Percentiles rank a stretch among this genome's conserved stretches.
These are phyloP conservation scores for Tenthredo amoena DNA, from an alignment of 2,888 invertebrate genomes.

Conservation along the genomic window DNA sequence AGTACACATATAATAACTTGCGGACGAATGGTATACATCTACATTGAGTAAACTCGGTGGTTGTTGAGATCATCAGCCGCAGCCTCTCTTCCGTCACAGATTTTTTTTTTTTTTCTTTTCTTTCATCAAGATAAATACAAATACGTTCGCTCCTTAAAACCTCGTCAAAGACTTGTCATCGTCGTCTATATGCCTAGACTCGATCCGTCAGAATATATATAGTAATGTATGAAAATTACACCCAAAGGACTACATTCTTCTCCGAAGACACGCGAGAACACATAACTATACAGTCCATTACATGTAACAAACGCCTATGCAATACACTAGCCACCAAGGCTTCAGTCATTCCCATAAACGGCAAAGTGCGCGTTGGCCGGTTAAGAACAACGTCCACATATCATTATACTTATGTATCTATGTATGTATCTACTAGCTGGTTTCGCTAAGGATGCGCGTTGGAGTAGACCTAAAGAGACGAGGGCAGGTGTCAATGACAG, in stretches of 20 bases:
- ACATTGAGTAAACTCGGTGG: slow-evolving; percentile 36
- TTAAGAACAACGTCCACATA: slow-evolving; percentile 21
- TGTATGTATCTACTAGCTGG: background rate
- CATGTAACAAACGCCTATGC: slow-evolving; percentile 13
- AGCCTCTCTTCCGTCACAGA: slow-evolving; percentile 39
- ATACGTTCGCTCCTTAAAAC: background rate
- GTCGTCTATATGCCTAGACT: background rate
- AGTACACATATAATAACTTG: background rate
- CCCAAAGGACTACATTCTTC: slow-evolving; percentile 7
- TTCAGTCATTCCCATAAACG: slow-evolving; percentile 48
- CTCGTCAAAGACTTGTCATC: background rate
- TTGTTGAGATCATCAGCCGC: slow-evolving; percentile 44
- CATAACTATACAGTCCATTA: background rate
- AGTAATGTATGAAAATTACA: slow-evolving; percentile 3
- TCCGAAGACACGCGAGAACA: background rate
- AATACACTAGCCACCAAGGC: background rate
- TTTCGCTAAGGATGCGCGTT: slow-evolving; percentile 18
- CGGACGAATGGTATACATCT: background rate
- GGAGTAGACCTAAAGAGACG: background rate
- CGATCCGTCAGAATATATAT: background rate
- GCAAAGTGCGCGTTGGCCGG: slow-evolving; percentile 43
- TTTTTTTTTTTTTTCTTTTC: background rate
- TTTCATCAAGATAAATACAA: background rate
- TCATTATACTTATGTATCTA: background rate
- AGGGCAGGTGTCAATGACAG: slow-evolving; percentile 11